Conservation (phyloP, 2,797 vertebrate species). For the Manis pentadactyla region DNA sequence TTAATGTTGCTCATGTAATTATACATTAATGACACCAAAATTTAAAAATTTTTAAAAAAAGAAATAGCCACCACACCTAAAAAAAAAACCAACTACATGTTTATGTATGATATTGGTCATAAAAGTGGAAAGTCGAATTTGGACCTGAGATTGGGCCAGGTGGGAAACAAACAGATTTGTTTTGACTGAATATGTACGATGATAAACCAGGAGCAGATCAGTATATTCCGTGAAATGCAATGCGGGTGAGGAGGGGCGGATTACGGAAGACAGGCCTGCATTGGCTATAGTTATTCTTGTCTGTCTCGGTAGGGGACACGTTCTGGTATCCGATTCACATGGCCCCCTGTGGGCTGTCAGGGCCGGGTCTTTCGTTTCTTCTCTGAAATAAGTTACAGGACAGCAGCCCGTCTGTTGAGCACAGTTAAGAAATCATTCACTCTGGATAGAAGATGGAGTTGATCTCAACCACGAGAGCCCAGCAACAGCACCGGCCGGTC, state of each 20-base stretch:
- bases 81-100: not conserved
- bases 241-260: not conserved
- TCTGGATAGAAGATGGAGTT: not conserved
- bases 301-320: not conserved
- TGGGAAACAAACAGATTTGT: not conserved
- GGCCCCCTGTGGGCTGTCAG: too few relatives aligned
- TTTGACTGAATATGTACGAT: not conserved
- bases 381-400: not conserved
- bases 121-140: too few relatives aligned
- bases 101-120: not conserved
- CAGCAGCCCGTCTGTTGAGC: not conserved
- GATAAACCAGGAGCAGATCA: not conserved
- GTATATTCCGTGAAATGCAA: not conserved
- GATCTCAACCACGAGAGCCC: not conserved
- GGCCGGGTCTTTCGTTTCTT: not conserved
- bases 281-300: not conserved
- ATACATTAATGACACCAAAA: too few relatives aligned
- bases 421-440: not conserved
- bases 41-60: too few relatives aligned
- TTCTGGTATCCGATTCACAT: not conserved
- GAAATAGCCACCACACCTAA: too few relatives aligned
- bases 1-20: too few relatives aligned
- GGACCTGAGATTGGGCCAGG: not conserved
- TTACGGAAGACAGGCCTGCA: not conserved
- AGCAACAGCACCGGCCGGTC: not conserved